Evolutionary conservation across 2,113 vertebrate species (phyloP).

Genomic region (Cyrtonyx montezumae): DNA sequence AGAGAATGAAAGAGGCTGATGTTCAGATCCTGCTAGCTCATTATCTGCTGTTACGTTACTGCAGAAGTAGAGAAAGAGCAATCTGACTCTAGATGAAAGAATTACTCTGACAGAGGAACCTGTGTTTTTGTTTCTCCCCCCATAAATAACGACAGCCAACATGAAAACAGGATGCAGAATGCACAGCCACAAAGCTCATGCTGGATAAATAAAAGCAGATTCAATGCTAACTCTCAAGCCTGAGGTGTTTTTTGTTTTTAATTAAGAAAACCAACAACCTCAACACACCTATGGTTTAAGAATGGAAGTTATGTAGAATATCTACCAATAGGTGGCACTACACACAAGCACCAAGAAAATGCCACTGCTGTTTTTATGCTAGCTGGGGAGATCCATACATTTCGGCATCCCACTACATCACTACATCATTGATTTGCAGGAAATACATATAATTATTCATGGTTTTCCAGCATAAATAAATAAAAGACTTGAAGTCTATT

Average conservation of each 20-base stretch:
- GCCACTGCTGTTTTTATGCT: background rate
- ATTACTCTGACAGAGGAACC: background rate
- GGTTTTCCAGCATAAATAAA: background rate
- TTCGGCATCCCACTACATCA: background rate
- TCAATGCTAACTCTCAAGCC: background rate
- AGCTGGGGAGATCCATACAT: background rate
- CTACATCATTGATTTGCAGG: background rate
- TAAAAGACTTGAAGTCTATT: background rate
- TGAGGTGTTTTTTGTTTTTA: background rate
- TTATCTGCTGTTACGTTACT: background rate
- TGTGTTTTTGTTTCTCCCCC: background rate
- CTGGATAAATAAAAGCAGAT: background rate
- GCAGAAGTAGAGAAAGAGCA: background rate
- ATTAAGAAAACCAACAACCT: background rate
- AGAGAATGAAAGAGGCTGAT: background rate
- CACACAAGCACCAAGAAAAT: background rate
- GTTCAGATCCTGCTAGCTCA: background rate
- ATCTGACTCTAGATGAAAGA: slow-evolving; percentile 30
- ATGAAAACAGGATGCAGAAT: background rate
- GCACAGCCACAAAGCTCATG: background rate
- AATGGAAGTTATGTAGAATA: background rate
- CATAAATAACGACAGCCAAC: background rate
- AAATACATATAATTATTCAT: no score
- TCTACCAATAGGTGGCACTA: slow-evolving; percentile 64
- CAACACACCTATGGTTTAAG: background rate